Conservation (phyloP, 2,797 vertebrate genomes). For the Numenius phaeopus region DNA sequence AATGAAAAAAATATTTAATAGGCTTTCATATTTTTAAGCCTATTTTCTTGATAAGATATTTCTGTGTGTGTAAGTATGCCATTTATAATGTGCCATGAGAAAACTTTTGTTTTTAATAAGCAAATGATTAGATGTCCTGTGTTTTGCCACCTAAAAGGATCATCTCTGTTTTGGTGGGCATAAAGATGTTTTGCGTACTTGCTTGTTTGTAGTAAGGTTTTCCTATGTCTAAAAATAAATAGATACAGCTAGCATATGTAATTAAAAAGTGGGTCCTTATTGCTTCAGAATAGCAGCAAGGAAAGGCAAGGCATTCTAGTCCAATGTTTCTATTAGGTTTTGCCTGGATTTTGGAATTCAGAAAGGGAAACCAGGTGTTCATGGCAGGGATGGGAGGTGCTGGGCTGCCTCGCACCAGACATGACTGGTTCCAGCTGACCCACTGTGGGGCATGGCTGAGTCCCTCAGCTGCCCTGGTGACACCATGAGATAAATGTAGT, state of each 20-base stretch:
- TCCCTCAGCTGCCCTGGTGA: too few species aligned
- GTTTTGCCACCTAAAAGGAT: not conserved
- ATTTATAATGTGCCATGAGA: not conserved
- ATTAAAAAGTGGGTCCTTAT: not conserved
- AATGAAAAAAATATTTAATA: not conserved
- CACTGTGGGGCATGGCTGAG: not conserved
- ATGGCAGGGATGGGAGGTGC: not conserved
- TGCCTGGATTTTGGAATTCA: not conserved
- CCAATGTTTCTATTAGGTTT: not conserved
- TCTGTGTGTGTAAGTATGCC: not conserved
- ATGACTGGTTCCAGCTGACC: not conserved
- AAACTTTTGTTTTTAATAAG: not conserved
- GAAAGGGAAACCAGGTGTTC: not conserved
- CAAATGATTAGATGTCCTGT: not conserved
- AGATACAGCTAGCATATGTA: not conserved
- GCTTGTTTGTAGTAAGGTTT: not conserved
- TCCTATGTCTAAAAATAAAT: not conserved
- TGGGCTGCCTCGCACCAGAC: rapidly evolving
- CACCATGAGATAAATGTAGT: too few species aligned
- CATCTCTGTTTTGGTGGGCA: not conserved
- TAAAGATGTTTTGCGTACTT: not conserved
- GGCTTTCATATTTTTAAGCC: not conserved
- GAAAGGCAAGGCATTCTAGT: not conserved
- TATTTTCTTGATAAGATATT: not conserved
- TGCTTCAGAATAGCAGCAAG: not conserved